phyloP scores from a whole-genome alignment of 92 coral and sea anemone species.

The Bergia sp. region DNA sequence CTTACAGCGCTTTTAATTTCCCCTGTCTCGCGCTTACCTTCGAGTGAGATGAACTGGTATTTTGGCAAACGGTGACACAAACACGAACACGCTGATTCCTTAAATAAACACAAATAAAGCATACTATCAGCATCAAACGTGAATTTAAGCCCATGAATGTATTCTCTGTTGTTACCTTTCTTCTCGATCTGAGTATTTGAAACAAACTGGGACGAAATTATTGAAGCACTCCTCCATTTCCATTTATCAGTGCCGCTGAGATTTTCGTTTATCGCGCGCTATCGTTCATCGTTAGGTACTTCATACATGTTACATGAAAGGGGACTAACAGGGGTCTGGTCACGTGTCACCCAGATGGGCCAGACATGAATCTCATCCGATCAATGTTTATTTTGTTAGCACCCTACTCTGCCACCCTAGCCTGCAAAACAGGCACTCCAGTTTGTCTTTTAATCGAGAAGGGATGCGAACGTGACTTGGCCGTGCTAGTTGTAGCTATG shows the following conservation, averaged over 20 bases:
- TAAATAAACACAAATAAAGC: neutral
- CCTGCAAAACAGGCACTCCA: too few relatives aligned
- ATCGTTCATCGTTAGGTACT: neutral
- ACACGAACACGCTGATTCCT: slow-evolving; percentile 34
- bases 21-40: slow-evolving; percentile 14
- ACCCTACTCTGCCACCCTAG: too few relatives aligned
- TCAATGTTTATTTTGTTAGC: too few relatives aligned
- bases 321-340: neutral
- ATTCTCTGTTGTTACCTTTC: slow-evolving; percentile 21
- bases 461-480: too few relatives aligned
- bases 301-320: neutral
- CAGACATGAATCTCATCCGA: too few relatives aligned
- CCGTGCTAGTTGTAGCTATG: too few relatives aligned
- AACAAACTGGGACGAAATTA: slow-evolving; percentile 41
- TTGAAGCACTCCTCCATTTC: slow-evolving; percentile 32
- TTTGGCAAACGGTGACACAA: slow-evolving; percentile 30
- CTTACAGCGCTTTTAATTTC: neutral
- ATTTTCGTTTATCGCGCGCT: slow-evolving; percentile 30
- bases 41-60: slow-evolving; percentile 24
- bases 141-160: neutral
- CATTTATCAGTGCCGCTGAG: neutral
- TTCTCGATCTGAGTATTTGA: slow-evolving; percentile 41
- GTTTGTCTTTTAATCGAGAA: too few relatives aligned
- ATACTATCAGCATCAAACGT: neutral
- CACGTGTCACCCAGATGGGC: too few relatives aligned